Evolutionary conservation across 2,888 invertebrate species (phyloP).

Genomic region (Unio pictorum): DNA sequence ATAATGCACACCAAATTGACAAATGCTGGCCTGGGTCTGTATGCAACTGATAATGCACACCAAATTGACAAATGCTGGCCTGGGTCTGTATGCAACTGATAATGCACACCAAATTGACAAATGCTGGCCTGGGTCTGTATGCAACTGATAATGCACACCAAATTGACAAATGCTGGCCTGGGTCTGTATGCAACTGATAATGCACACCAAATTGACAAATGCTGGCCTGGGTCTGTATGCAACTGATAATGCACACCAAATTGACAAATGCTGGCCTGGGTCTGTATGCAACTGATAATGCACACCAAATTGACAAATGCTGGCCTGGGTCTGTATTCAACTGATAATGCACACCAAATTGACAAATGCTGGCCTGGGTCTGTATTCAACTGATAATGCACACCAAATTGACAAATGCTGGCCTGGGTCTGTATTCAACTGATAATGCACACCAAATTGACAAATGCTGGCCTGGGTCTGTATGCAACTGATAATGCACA

Average conservation of each 20-base stretch:
- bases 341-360: neutral
- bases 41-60: neutral
- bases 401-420: neutral
- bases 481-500: neutral
- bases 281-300: no score
- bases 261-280: neutral
- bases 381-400: neutral
- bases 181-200: no score
- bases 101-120: neutral
- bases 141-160: neutral
- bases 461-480: no score
- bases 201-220: neutral
- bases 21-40: no score
- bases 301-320: neutral
- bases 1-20: neutral
- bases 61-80: neutral
- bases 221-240: no score
- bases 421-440: no score
- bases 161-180: neutral
- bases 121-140: no score
- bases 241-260: neutral
- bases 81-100: no score
- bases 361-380: no score
- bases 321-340: no score
- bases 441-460: neutral